These are phyloP conservation scores for Elymnias hypermnestra DNA, from an alignment of 1,140 invertebrate genomes.

Conservation along the genomic window DNA sequence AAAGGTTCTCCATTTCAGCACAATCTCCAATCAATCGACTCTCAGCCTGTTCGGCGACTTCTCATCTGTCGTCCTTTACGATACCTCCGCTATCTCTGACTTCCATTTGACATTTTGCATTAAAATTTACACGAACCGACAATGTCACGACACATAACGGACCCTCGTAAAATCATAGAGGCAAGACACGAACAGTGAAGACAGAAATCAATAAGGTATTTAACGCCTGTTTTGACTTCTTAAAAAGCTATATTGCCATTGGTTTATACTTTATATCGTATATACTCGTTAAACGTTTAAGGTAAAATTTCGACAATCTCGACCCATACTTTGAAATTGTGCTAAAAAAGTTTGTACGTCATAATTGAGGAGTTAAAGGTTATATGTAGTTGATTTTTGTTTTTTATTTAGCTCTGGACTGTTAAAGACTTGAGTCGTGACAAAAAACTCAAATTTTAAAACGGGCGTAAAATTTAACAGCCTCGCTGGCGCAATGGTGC, in stretches of 20 bases:
- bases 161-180: slow-evolving; percentile 17
- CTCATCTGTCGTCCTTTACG: slow-evolving; percentile 3
- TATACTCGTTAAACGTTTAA: too few relatives aligned
- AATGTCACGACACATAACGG: slow-evolving; percentile 17
- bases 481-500: too few relatives aligned
- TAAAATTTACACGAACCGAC: slow-evolving; percentile 9
- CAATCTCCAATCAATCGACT: slow-evolving; percentile 10
- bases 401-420: too few relatives aligned
- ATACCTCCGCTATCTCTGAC: slow-evolving; percentile 1
- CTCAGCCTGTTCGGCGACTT: neutral
- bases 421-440: too few relatives aligned
- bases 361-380: too few relatives aligned
- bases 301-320: too few relatives aligned
- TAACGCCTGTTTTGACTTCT: slow-evolving; percentile 23
- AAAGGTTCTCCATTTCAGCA: slow-evolving; percentile 17
- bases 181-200: slow-evolving; percentile 25
- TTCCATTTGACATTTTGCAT: slow-evolving; percentile 7
- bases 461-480: too few relatives aligned
- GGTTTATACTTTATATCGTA: too few relatives aligned
- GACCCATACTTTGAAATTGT: too few relatives aligned
- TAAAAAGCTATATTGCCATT: slow-evolving; percentile 16
- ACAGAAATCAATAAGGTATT: slow-evolving; percentile 28
- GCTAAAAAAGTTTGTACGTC: too few relatives aligned
- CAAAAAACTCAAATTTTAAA: too few relatives aligned
- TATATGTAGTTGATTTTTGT: too few relatives aligned